These are phyloP conservation scores for Trachops cirrhosus DNA, from an alignment of 2,797 vertebrate species.

Conservation along the genomic window DNA sequence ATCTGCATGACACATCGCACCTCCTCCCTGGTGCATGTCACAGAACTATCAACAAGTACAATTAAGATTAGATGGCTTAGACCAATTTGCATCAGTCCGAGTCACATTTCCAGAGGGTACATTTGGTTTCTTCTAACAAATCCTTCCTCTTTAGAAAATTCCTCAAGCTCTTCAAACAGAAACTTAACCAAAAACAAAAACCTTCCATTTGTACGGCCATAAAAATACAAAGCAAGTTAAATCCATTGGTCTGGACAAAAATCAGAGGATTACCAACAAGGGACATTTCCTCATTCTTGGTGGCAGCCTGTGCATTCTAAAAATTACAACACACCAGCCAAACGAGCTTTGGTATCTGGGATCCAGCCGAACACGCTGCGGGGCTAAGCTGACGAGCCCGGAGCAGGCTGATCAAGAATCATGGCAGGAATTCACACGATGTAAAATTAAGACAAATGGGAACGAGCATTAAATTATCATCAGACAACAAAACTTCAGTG, in stretches of 20 bases:
- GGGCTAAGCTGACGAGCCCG: conserved; percentile 10
- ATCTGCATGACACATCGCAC: not conserved
- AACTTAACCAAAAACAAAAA: not conserved
- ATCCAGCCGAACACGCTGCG: not conserved
- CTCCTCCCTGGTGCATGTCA: not conserved
- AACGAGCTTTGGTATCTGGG: conserved; percentile 67
- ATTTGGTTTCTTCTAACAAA: conserved; percentile 5
- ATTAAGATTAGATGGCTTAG: not conserved
- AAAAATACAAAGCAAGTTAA: not conserved
- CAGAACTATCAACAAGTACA: not conserved
- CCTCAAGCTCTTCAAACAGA: conserved; percentile 16
- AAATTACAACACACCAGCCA: conserved; percentile 73
- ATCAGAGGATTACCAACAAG: conserved; percentile 38
- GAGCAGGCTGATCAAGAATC: conserved; percentile 51
- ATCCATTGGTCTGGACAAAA: conserved; percentile 20
- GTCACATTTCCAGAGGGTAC: not conserved
- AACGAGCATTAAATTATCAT: not conserved
- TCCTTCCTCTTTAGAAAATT: conserved; percentile 35
- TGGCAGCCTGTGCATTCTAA: conserved; percentile 23
- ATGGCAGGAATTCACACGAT: conserved; percentile 5
- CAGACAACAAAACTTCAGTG: not conserved
- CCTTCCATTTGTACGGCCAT: not conserved
- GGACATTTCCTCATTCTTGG: conserved; percentile 47
- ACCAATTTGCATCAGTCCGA: not conserved
- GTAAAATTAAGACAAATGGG: conserved; percentile 2